Evolutionary conservation across 1,140 invertebrate species (phyloP), one percentile per base, ranked within the genome.

Genomic region (Matsumurasca onukii): DNA sequence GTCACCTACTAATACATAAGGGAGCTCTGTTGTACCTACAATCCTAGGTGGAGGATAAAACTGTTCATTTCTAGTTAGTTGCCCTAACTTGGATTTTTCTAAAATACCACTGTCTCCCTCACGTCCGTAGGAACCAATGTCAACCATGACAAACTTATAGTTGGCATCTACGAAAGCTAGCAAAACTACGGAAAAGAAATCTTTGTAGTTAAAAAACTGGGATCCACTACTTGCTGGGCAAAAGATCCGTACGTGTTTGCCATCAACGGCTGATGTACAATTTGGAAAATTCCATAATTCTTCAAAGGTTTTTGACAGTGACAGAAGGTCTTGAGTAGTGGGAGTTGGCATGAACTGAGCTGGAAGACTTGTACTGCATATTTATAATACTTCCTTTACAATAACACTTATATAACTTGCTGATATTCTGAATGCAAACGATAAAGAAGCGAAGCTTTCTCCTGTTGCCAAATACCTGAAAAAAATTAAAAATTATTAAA

Each of bases 171-270:
- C 78, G 48, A 82, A 55, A 25, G 77, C 81, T 31, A 82, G 69
- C 31, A 84, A 67, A 24, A 82, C 77, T 22, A 82, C 74, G 49
- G 77, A 79, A 65, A 77, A 81, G 63, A 66, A 76, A 1, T 71
- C 67, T 73, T 83, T 83, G 65, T 81, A 80, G 69, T 82, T 83
- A 57, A 74, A 79, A 74, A 71, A 83, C 48, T 71, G 67, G 20
- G 75, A 71, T 34, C 80, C 79, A 63, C 72, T 75, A 31, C 75
- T 73, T 34, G 48, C 1, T 45, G 79, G 79, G 74, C 80, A 69
- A 78, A 82, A 77, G 70, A 78, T 76, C 30, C 71, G 29, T 25
- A 82, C 69, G 67, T 82, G 78, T 63, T 81, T 82, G 1, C 78
- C 77, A 66, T 78, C 77, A 12, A 78, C 55, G 20, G 77, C 74